Conservation (phyloP, 2,888 invertebrate species). For the Elegia similella region DNA sequence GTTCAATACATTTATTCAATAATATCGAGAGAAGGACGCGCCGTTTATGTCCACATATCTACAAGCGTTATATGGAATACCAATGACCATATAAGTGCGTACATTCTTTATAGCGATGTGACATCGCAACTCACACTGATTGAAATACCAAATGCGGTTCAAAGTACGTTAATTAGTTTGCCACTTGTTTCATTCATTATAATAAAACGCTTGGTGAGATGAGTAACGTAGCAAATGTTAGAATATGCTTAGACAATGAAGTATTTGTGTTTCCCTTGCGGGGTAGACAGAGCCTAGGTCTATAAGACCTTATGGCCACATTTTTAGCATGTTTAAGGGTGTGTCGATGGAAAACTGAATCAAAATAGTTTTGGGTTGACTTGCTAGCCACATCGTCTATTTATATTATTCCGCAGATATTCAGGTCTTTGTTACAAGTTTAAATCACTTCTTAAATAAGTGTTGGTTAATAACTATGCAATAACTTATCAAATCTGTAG, state of each 20-base stretch:
- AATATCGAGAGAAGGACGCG: conserved; percentile 45
- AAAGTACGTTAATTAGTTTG: conserved; percentile 37
- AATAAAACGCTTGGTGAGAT: not conserved
- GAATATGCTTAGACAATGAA: not conserved
- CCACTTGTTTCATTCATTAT: conserved; percentile 27
- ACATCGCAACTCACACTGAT: conserved; percentile 40
- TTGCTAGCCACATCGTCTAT: too few relatives aligned
- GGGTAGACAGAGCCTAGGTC: too few relatives aligned
- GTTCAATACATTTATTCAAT: conserved; percentile 67
- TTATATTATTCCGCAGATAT: too few relatives aligned
- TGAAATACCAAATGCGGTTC: conserved; percentile 47
- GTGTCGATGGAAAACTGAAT: too few relatives aligned
- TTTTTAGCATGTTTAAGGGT: too few relatives aligned
- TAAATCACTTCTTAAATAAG: too few relatives aligned
- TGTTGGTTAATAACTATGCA: too few relatives aligned
- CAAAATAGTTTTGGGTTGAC: too few relatives aligned
- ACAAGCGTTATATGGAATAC: conserved; percentile 4
- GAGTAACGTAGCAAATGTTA: not conserved
- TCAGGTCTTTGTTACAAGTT: too few relatives aligned
- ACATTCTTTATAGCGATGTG: conserved; percentile 35
- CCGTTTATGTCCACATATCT: conserved; percentile 24
- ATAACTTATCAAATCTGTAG: too few relatives aligned
- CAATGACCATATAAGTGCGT: conserved; percentile 29
- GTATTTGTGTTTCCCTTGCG: not conserved
- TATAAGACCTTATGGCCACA: too few relatives aligned